Base-by-base conservation (phyloP, 2,888 invertebrate species). In the Pandemis corylana region DNA sequence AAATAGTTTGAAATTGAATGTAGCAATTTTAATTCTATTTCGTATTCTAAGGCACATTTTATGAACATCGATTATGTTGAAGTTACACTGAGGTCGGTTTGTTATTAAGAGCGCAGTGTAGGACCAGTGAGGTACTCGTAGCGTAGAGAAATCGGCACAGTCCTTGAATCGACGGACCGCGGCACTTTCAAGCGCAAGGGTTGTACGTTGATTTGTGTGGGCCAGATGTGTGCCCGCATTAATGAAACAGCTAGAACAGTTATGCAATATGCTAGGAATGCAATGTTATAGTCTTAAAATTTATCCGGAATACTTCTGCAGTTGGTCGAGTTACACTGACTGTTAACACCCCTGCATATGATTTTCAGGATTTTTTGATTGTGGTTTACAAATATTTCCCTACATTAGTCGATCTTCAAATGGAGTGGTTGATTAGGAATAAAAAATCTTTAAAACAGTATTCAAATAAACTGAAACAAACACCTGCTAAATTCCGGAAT, bases 121-220 rank as follows among this genome's bases (percentile, higher is more conserved):
- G 49, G 10, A 12, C 4, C 13, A 49, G 12, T 49, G 49, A 49
- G 49, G 10, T 12, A 12, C 7, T 44, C 10, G 7, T 36, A 36
- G 28, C 28, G 28, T 36, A 36, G 28, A 36, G 28, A 36, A 49
- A 13, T 13, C n/a, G 6, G 6, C 51, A 13, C 51, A n/a, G 51
- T n/a, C 51, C 51, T 51, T 51, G 51, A n/a, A 51, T 13, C 51
- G n/a, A 51, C 7, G n/a, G 13, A 12, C 6, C 51, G 51, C 51
- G 51, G 51, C n/a, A 51, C 51, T 51, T 51, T 6, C 51, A 51
- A n/a, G n/a, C 51, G 51, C n/a, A 51, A 51, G 51, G 51, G 51
- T 1, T n/a, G 51, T 51, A n/a, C 6, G 1, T 5, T 6, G n/a
- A 6, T 13, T 13, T 51, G 0, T 51, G n/a, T n/a, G 51, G 13